phyloP scores from a whole-genome alignment of 2,888 invertebrate genomes.

The Tipula vernalis region DNA sequence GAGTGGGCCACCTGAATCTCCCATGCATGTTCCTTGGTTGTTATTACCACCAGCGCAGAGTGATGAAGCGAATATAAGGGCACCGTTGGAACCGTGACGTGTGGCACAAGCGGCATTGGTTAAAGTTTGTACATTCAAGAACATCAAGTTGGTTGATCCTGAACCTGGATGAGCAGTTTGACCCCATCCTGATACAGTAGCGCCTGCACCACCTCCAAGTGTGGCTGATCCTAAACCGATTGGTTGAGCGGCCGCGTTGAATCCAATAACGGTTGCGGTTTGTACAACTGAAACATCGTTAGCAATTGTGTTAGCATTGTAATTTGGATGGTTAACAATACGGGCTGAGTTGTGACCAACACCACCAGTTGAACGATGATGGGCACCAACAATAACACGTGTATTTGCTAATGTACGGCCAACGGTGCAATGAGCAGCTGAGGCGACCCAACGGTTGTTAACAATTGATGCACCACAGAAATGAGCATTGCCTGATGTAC shows the following conservation, averaged over 20 bases:
- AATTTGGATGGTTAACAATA: slow-evolving; percentile 15
- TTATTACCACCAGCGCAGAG: slow-evolving; percentile 21
- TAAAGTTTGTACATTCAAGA: slow-evolving; percentile 8
- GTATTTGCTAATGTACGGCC: slow-evolving; percentile 10
- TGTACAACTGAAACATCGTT: slow-evolving; percentile 14
- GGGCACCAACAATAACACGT: slow-evolving; percentile 12
- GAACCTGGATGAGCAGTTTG: slow-evolving; percentile 13
- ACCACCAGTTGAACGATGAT: slow-evolving; percentile 7
- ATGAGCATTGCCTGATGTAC: slow-evolving; percentile 17
- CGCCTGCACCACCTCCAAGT: slow-evolving; percentile 10
- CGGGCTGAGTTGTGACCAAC: neutral
- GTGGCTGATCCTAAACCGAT: slow-evolving; percentile 10
- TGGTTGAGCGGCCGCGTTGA: neutral
- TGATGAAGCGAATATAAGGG: slow-evolving; percentile 33
- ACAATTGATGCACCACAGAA: slow-evolving; percentile 23
- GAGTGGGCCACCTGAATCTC: slow-evolving; percentile 31
- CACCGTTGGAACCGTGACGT: slow-evolving; percentile 8
- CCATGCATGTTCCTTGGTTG: slow-evolving; percentile 26
- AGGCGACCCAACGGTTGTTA: slow-evolving; percentile 19
- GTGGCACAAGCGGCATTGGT: slow-evolving; percentile 14
- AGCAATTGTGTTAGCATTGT: slow-evolving; percentile 10
- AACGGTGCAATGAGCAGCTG: slow-evolving; percentile 23
- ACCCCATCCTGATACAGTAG: slow-evolving; percentile 14
- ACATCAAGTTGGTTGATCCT: slow-evolving; percentile 11
- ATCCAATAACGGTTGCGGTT: slow-evolving; percentile 8